Evolutionary conservation across 2,113 vertebrate species (phyloP), one percentile per base, ranked within the genome.

Genomic region (Sardina pilchardus): DNA sequence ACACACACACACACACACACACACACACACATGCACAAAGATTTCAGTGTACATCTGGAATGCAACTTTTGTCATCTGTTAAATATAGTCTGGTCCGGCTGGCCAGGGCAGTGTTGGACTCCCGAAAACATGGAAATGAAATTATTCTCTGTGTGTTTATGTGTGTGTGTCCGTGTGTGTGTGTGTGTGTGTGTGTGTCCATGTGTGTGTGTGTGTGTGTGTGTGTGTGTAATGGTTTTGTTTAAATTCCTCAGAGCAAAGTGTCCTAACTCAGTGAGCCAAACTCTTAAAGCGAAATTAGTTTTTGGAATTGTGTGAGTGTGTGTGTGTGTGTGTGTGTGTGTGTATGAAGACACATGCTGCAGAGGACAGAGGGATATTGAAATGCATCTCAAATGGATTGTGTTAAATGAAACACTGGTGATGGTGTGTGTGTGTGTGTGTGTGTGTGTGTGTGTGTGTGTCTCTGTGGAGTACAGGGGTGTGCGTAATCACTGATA

Each of bases 31-130:
- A 88, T 93, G 92, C 89, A 88, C 86, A 95, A 94, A 94, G 94
- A 96, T 94, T 90, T 92, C 87, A 93, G 92, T 95, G 93, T 95
- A 94, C 94, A 94, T 94, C 94, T 94, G 94, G 94, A 94, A 94
- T 94, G 93, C 92, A 94, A 94, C 93, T 94, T 94, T 93, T 94
- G 93, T 95, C 94, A 93, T 94, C 93, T 94, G 94, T 93, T 95
- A 94, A 94, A 95, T 93, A 92, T 92, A 85, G 91, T 90, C 88
- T 67, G 87, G 63, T 34, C 63, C n/a, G 26, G 88, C 89, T 87
- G 91, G 92, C 88, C 90, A 88, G 86, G 86, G 89, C 88, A 89
- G 87, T 83, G 88, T 83, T 88, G 63, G 91, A 88, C 91, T 93
- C 92, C 91, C 89, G 90, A 78, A 90, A 92, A 94, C 92, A 92